Base-by-base conservation (phyloP, 2,888 invertebrate genomes). In the Euphydryas editha region DNA sequence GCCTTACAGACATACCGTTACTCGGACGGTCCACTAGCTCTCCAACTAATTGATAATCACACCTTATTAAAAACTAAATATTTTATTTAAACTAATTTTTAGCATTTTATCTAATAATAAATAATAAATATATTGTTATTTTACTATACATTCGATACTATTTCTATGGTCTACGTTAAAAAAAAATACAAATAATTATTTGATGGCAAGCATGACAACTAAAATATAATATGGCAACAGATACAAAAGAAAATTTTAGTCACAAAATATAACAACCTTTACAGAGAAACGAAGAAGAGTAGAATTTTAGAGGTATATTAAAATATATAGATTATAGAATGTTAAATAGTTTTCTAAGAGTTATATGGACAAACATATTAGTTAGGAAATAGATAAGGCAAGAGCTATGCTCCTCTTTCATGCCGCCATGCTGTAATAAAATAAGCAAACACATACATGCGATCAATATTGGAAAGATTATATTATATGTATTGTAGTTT, bases 401-500 rank as follows among this genome's bases (percentile, higher is more conserved):
- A 75, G 80, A 79, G 76, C 82, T 81, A 90, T 77, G 86, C 84
- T 87, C 84, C 82, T 81, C 78, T 81, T 68, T 89, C 89, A 87
- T 87, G 87, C 86, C 85, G 87, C 88, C 89, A 88, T 89, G 91
- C 92, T 92, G 92, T 75, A 89, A 91, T 78, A 80, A 81, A 81
- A 82, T 77, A 83, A 79, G 84, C 80, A 74, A 76, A 81, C 73
- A 79, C 76, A 79, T 77, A 80, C 86, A 87, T 88, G 88, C 88
- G 59, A 70, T 75, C 70, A 68, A 69, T 66, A 30, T 24, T n/a
- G 21, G 21, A 57, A 70, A 15, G 11, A 65, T 44, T 49, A n/a
- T 36, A 44, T 36, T 59, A 49, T 17, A 20, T 60, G 21, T 37
- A 18, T n/a, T 11, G 30, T 30, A 7, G 30, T 30, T n/a, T 30